Evolutionary conservation across 2,113 vertebrate species (phyloP).

Genomic region (Spea multiplicata): DNA sequence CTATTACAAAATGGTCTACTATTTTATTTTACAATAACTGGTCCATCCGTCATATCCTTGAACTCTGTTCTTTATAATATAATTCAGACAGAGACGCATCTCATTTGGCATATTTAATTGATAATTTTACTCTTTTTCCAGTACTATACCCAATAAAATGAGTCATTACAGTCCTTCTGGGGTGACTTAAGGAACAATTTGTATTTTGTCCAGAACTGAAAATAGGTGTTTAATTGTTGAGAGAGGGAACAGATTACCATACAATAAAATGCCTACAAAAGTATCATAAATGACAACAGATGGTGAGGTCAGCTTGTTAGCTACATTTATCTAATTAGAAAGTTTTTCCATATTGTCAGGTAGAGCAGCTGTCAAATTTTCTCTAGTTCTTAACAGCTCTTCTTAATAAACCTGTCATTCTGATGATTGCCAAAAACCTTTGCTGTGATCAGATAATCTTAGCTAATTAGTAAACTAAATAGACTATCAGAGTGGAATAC

Average conservation of each 20-base stretch:
- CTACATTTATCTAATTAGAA: constrained; percentile 57
- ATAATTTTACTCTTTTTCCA: constrained; percentile 8
- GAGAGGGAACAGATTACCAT: constrained; percentile 35
- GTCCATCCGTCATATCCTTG: neutral
- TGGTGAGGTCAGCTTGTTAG: constrained; percentile 62
- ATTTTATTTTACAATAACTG: neutral
- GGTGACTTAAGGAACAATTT: constrained; percentile 40
- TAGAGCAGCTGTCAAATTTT: constrained; percentile 57
- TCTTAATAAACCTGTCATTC: constrained; percentile 55
- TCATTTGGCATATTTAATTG: constrained; percentile 3
- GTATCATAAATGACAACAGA: constrained; percentile 58
- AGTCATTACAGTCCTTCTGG: constrained; percentile 1
- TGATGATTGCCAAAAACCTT: constrained; percentile 54
- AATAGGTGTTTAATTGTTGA: constrained; percentile 28
- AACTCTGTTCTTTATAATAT: constrained; percentile 4
- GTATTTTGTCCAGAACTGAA: constrained; percentile 43
- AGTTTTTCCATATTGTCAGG: constrained; percentile 57
- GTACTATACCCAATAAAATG: constrained; percentile 6
- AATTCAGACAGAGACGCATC: constrained; percentile 18
- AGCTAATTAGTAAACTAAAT: constrained; percentile 53
- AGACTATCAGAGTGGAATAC: constrained; percentile 39
- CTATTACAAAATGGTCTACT: neutral
- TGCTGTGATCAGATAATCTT: constrained; percentile 36
- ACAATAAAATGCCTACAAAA: constrained; percentile 13
- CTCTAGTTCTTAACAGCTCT: constrained; percentile 62